Conservation (phyloP, 2,888 invertebrate genomes). For the Amphipoea lucens region DNA sequence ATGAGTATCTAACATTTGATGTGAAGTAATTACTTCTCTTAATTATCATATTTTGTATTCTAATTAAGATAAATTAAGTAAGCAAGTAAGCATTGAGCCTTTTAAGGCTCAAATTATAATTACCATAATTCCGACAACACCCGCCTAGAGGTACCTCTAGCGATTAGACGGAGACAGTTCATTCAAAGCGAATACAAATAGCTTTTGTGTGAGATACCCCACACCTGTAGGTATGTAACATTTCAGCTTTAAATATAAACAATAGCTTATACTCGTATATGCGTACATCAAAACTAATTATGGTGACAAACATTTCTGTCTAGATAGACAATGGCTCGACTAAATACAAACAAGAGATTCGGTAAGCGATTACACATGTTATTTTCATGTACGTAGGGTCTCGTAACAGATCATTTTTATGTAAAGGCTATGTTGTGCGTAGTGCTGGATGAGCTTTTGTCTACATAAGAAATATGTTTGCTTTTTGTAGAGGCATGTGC, state of each 20-base stretch:
- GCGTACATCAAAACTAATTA: conserved; percentile 46
- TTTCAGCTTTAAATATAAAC: conserved; percentile 43
- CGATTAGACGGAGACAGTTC: conserved; percentile 4
- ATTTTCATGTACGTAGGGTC: conserved; percentile 21
- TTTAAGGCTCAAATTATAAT: background rate
- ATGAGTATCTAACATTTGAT: background rate
- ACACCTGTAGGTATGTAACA: conserved; percentile 29
- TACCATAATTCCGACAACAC: background rate
- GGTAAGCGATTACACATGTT: conserved; percentile 73
- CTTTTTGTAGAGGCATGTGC: too few species aligned
- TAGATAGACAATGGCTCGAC: conserved; percentile 59
- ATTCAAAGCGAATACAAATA: conserved; percentile 7
- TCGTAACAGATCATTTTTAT: conserved; percentile 23
- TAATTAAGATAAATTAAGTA: conserved; percentile 6
- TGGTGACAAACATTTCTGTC: conserved; percentile 53
- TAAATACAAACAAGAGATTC: conserved; percentile 67
- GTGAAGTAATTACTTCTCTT: background rate
- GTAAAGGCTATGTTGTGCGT: conserved; percentile 13
- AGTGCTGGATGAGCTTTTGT: conserved; percentile 18
- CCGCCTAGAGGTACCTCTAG: background rate
- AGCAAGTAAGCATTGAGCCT: background rate
- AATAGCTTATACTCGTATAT: conserved; percentile 36
- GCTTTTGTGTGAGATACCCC: conserved; percentile 18
- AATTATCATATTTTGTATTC: background rate
- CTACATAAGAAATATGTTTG: background rate